These are phyloP conservation scores for Phortica magna DNA, from an alignment of 2,888 invertebrate genomes.

Conservation along the genomic window DNA sequence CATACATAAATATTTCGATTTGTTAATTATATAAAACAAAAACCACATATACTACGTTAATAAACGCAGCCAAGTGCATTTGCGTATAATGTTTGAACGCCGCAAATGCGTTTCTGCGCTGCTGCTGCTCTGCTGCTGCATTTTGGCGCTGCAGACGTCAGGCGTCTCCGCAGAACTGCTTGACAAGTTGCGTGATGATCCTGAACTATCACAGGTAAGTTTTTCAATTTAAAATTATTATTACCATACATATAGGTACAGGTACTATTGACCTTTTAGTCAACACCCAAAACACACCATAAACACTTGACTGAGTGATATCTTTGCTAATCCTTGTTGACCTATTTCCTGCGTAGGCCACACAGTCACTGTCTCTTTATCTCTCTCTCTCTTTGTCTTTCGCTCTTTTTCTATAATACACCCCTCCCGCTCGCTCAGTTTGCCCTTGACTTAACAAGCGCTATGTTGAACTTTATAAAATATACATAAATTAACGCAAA, in stretches of 20 bases:
- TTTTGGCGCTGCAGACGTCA: constrained; percentile 49
- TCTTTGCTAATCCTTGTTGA: constrained; percentile 42
- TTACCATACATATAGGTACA: constrained; percentile 23
- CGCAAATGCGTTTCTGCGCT: constrained; percentile 53
- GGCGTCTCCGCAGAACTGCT: constrained; percentile 72
- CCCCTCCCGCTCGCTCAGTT: background rate
- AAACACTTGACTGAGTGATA: constrained; percentile 34
- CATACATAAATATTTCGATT: background rate
- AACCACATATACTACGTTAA: too few relatives aligned
- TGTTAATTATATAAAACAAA: background rate
- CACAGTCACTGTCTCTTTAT: background rate
- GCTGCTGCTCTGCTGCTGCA: constrained; percentile 53
- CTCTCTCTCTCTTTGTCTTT: background rate
- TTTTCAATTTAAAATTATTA: constrained; percentile 31
- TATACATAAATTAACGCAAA: constrained; percentile 57
- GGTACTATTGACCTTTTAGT: background rate
- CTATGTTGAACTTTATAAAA: constrained; percentile 36
- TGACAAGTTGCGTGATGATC: constrained; percentile 83
- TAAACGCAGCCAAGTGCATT: background rate
- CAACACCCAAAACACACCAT: background rate
- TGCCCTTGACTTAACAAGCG: background rate
- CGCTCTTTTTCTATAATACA: background rate
- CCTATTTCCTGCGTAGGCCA: constrained; percentile 18
- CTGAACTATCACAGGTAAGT: constrained; percentile 84
- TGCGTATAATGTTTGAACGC: constrained; percentile 46